Percentiles rank a stretch among this genome's conserved stretches.
phyloP scores from a whole-genome alignment of 2,113 vertebrate genomes.

The Ictalurus furcatus region DNA sequence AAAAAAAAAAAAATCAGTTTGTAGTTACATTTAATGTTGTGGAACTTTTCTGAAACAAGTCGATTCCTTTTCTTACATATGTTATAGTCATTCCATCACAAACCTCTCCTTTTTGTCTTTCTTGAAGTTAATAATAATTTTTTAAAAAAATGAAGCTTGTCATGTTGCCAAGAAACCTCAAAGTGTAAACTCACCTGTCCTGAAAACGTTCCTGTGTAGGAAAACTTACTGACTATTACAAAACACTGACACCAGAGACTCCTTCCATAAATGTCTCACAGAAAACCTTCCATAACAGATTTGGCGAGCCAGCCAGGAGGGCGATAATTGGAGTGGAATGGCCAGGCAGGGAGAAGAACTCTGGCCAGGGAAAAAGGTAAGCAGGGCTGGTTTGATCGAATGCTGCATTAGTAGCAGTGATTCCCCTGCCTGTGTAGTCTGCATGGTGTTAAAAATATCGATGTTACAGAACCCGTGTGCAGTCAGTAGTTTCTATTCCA shows the following conservation, averaged over 20 bases:
- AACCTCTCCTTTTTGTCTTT: not conserved
- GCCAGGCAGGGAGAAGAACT: no score
- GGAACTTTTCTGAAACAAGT: not conserved
- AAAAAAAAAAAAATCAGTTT: not conserved
- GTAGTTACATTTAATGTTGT: not conserved
- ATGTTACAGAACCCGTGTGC: not conserved
- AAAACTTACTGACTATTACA: not conserved
- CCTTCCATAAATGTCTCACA: not conserved
- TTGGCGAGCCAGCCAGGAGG: constrained; percentile 6
- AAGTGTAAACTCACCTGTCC: not conserved
- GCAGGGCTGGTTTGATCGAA: not conserved
- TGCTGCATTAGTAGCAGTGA: not conserved
- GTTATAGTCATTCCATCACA: not conserved
- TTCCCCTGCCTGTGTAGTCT: not conserved
- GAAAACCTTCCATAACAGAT: not conserved
- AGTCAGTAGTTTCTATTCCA: not conserved
- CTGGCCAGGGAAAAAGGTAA: not conserved
- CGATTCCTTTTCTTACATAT: not conserved
- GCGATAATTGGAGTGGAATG: not conserved
- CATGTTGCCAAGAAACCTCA: not conserved
- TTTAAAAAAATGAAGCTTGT: not conserved
- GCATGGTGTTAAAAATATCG: not conserved
- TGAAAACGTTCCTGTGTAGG: not conserved
- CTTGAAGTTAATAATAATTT: not conserved
- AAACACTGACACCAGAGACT: not conserved